Evolutionary conservation across 2,113 vertebrate genomes (phyloP).

Genomic region (Arvicanthis niloticus): DNA sequence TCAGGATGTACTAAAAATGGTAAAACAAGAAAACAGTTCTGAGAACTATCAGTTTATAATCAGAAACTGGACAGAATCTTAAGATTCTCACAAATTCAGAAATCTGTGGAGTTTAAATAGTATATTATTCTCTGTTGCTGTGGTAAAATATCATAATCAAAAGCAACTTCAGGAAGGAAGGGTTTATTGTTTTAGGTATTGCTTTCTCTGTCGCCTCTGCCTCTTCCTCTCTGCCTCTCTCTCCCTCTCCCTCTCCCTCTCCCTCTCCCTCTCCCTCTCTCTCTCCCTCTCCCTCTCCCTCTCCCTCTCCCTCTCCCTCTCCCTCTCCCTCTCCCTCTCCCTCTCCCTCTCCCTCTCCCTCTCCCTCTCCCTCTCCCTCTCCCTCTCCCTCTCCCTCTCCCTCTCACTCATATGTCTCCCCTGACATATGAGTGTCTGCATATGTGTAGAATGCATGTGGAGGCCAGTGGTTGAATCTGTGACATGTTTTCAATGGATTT

Average conservation of each 20-base stretch:
- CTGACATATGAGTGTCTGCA: too few species aligned
- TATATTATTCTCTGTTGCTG: neutral
- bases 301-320: neutral
- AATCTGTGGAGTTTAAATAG: neutral
- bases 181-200: neutral
- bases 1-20: neutral
- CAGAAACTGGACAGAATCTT: neutral
- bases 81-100: constrained; percentile 13
- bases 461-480: neutral
- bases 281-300: neutral
- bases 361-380: neutral
- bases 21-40: neutral
- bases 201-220: neutral
- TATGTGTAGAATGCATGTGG: neutral
- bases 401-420: too few species aligned
- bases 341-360: neutral
- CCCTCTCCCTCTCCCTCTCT: too few species aligned
- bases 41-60: neutral
- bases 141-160: neutral
- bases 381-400: neutral
- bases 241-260: neutral
- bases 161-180: neutral
- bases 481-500: neutral
- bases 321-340: too few species aligned
- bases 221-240: neutral